Conservation (phyloP, 2,797 vertebrate species). For the Falco peregrinus region DNA sequence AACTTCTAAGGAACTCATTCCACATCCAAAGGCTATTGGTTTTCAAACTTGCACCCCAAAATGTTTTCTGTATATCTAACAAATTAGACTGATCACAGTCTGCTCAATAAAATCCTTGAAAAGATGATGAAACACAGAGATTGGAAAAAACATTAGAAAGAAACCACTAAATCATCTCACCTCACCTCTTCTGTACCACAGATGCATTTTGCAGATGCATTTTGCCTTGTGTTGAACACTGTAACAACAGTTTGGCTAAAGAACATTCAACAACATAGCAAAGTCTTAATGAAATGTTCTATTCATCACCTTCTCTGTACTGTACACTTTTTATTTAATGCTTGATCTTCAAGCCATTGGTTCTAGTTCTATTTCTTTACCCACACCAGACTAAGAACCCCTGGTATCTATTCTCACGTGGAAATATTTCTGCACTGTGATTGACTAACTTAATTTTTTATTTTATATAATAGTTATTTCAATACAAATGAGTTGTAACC, state of each 20-base stretch:
- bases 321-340: neutral
- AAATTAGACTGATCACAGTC: neutral
- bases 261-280: neutral
- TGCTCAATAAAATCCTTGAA: neutral
- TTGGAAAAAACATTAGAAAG: neutral
- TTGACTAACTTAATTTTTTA: neutral
- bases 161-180: neutral
- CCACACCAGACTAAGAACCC: neutral
- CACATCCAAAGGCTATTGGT: neutral
- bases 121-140: neutral
- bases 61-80: neutral
- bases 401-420: neutral
- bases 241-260: rapidly evolving
- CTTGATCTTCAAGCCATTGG: neutral
- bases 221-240: neutral
- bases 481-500: rapidly evolving
- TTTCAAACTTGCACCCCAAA: neutral
- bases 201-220: neutral
- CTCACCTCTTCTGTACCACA: neutral
- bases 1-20: neutral
- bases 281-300: neutral
- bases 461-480: neutral
- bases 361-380: neutral
- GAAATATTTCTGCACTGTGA: neutral
- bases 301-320: neutral